Evolutionary conservation across 1,140 invertebrate genomes (phyloP).

Genomic region (Temnothorax curvispinosus): DNA sequence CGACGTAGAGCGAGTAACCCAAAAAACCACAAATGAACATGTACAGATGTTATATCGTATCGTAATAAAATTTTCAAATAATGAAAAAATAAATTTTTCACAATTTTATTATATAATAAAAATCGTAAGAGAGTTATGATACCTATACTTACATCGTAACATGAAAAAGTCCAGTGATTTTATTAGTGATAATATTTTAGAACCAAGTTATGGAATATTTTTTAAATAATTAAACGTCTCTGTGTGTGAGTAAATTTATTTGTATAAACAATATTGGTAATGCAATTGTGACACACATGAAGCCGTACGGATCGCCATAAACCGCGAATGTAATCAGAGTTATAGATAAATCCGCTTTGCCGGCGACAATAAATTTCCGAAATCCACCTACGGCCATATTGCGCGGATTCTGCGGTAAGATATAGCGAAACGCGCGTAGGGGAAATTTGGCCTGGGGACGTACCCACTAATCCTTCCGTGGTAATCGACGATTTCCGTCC

Average conservation of each 20-base stretch:
- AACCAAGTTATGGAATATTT: background rate
- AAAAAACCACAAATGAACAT: constrained; percentile 6
- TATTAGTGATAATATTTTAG: background rate
- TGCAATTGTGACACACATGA: constrained; percentile 24
- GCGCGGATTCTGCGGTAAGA: constrained; percentile 62
- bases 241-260: background rate
- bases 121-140: background rate
- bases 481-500: constrained; percentile 80
- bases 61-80: background rate
- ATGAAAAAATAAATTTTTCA: background rate
- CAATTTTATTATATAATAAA: background rate
- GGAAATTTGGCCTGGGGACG: constrained; percentile 68
- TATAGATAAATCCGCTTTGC: constrained; percentile 62
- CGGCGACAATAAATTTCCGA: constrained; percentile 62
- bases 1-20: background rate
- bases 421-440: constrained; percentile 65
- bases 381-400: constrained; percentile 72
- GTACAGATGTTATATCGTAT: background rate
- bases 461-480: constrained; percentile 77
- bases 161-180: background rate
- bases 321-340: constrained; percentile 49
- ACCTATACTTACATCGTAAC: background rate
- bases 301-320: constrained; percentile 36
- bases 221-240: background rate
- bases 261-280: background rate